Conservation (phyloP, 2,888 invertebrate species). For the Apamea sordens region DNA sequence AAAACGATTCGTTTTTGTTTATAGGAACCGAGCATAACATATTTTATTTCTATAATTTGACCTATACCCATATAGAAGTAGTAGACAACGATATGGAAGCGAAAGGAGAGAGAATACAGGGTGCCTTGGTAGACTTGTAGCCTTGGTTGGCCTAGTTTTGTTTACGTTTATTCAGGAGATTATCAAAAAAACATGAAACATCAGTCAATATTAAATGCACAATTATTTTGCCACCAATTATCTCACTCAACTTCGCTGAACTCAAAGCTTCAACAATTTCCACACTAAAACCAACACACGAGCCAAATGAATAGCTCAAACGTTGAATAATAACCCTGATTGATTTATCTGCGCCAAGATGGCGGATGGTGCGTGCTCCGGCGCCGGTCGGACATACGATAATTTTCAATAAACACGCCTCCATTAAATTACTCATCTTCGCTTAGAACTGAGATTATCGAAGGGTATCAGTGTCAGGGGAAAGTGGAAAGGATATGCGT, state of each 20-base stretch:
- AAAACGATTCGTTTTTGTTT: neutral
- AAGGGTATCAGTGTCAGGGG: conserved; percentile 72
- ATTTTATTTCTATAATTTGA: neutral
- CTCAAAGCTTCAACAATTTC: conserved; percentile 39
- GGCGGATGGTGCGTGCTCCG: conserved; percentile 64
- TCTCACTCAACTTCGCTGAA: neutral
- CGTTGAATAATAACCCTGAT: conserved; percentile 71
- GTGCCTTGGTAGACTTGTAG: neutral
- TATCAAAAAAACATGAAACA: no score
- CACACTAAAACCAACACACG: conserved; percentile 47
- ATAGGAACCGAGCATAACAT: neutral
- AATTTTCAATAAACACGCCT: conserved; percentile 77
- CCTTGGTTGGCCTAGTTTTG: no score
- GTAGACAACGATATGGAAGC: neutral
- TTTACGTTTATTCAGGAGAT: neutral
- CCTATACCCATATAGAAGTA: no score
- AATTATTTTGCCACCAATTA: conserved; percentile 3
- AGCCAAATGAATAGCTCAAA: conserved; percentile 67
- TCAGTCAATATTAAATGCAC: neutral
- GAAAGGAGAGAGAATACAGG: neutral
- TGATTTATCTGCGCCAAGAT: conserved; percentile 73
- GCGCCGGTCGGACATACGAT: conserved; percentile 71
- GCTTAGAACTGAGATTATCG: conserved; percentile 72
- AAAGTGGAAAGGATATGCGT: conserved; percentile 68
- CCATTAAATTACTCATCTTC: conserved; percentile 76